Evolutionary conservation across 2,888 invertebrate genomes (phyloP).

Genomic region (Bellardia bayeri): DNA sequence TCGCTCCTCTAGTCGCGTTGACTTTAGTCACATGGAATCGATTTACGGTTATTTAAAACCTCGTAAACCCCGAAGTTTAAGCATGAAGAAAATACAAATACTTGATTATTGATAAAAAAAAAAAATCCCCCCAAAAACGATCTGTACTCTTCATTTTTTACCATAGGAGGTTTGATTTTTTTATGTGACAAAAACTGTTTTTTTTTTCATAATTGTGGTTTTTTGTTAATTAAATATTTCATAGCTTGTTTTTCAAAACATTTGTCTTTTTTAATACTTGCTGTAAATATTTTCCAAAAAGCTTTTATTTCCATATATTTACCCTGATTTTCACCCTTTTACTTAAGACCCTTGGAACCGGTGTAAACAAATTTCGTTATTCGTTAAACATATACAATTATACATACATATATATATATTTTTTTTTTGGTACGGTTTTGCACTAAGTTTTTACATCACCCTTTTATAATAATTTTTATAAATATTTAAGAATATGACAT

Average conservation of each 20-base stretch:
- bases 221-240: slow-evolving; percentile 25
- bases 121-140: background rate
- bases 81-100: slow-evolving; percentile 83
- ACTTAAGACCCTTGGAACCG: slow-evolving; percentile 44
- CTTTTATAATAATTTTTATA: background rate
- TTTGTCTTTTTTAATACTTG: slow-evolving; percentile 37
- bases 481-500: slow-evolving; percentile 48
- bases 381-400: background rate
- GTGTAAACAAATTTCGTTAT: slow-evolving; percentile 25
- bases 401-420: background rate
- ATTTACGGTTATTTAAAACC: slow-evolving; percentile 84
- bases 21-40: slow-evolving; percentile 84
- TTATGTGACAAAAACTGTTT: slow-evolving; percentile 34
- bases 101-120: slow-evolving; percentile 80
- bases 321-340: slow-evolving; percentile 2
- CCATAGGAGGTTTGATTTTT: slow-evolving; percentile 69
- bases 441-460: slow-evolving; percentile 40
- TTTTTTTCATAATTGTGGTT: slow-evolving; percentile 29
- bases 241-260: slow-evolving; percentile 29
- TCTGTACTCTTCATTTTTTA: background rate
- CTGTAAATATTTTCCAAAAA: slow-evolving; percentile 72
- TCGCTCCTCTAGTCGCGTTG: slow-evolving; percentile 81
- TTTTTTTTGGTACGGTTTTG: slow-evolving; percentile 49
- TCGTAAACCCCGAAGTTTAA: slow-evolving; percentile 83
- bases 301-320: slow-evolving; percentile 54